These are phyloP conservation scores for Gouania willdenowi DNA, from an alignment of 2,797 vertebrate species.

Conservation along the genomic window DNA sequence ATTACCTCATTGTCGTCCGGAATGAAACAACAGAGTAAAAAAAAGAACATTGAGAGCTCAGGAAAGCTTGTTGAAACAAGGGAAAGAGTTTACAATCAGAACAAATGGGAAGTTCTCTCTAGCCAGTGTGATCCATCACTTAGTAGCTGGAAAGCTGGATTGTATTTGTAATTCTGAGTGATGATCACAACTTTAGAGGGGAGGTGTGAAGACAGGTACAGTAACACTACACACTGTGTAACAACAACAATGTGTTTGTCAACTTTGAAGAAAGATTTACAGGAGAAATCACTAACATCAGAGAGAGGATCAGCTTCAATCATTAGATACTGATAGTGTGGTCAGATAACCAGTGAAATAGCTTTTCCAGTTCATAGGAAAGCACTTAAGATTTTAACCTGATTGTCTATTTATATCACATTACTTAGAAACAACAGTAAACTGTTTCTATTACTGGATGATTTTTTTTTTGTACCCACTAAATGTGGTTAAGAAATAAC, in stretches of 20 bases:
- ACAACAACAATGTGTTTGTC: slow-evolving; percentile 26
- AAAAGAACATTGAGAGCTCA: no score
- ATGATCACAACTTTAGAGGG: slow-evolving; percentile 37
- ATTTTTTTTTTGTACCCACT: no score
- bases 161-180: slow-evolving; percentile 39
- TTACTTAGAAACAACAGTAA: no score
- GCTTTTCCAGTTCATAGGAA: no score
- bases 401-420: no score
- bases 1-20: background rate
- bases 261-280: slow-evolving; percentile 31
- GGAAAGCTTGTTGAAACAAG: slow-evolving; percentile 2
- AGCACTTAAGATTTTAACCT: no score
- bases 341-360: no score
- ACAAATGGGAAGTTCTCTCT: slow-evolving; percentile 34
- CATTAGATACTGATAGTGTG: no score
- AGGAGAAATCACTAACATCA: slow-evolving; percentile 16
- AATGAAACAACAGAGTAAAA: slow-evolving; percentile 12
- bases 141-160: slow-evolving; percentile 41
- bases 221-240: slow-evolving; percentile 19
- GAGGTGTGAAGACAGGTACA: slow-evolving; percentile 22
- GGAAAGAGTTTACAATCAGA: slow-evolving; percentile 19
- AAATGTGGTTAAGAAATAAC: no score
- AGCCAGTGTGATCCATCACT: slow-evolving; percentile 45
- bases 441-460: no score
- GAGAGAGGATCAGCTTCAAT: background rate